Conservation (phyloP, 2,797 vertebrate genomes). For the Caiman crocodilus region DNA sequence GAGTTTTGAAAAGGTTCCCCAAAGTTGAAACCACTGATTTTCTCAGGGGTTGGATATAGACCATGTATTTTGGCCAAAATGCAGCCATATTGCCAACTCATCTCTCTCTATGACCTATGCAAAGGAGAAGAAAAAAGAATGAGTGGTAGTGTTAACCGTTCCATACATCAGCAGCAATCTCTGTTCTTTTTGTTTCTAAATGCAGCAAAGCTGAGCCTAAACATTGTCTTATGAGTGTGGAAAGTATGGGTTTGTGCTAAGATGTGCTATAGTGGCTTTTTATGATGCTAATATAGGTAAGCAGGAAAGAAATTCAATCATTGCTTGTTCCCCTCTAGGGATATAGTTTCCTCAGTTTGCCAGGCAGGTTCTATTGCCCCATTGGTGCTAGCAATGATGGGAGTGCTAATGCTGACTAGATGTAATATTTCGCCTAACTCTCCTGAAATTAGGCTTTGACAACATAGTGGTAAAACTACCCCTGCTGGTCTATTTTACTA, state of each 20-base stretch:
- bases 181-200: background rate
- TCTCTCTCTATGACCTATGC: accelerated
- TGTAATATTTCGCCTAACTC: background rate
- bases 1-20: too few relatives aligned
- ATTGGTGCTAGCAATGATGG: background rate
- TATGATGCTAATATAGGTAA: background rate
- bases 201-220: background rate
- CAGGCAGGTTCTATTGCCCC: background rate
- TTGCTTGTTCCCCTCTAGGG: background rate
- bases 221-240: background rate
- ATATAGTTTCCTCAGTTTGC: background rate
- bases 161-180: background rate
- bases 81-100: background rate
- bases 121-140: background rate
- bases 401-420: background rate
- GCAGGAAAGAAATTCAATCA: background rate
- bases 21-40: too few relatives aligned
- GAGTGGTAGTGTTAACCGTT: background rate
- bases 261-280: background rate
- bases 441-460: background rate
- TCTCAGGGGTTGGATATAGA: too few relatives aligned
- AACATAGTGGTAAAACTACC: too few relatives aligned
- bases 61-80: too few relatives aligned
- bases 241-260: background rate
- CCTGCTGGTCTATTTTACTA: too few relatives aligned